Evolutionary conservation across 2,888 invertebrate genomes (phyloP).

Genomic region (Erebia epiphron): DNA sequence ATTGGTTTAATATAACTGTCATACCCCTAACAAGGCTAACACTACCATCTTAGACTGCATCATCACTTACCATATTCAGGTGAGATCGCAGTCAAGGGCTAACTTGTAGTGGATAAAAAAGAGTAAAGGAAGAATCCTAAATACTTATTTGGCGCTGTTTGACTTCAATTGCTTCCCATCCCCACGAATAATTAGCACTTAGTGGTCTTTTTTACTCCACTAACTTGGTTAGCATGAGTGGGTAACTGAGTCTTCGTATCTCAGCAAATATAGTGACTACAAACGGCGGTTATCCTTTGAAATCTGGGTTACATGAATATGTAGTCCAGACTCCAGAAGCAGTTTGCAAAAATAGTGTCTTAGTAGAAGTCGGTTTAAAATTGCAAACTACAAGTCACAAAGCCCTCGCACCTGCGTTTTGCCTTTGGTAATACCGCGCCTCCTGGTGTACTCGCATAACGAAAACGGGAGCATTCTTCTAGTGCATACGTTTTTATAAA

Average conservation of each 20-base stretch:
- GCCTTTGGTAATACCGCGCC: slow-evolving; percentile 39
- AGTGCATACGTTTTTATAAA: slow-evolving; percentile 30
- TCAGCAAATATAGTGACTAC: neutral
- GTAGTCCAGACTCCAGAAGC: neutral
- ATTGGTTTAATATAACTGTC: too few species aligned
- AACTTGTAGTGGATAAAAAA: too few species aligned
- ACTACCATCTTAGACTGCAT: too few species aligned
- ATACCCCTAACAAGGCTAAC: too few species aligned
- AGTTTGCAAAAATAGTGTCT: slow-evolving; percentile 17
- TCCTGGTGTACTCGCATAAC: slow-evolving; percentile 39
- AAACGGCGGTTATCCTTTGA: neutral
- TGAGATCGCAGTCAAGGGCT: too few species aligned
- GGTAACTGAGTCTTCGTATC: neutral
- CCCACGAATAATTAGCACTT: too few species aligned
- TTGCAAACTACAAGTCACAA: slow-evolving; percentile 39
- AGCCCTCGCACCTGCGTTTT: slow-evolving; percentile 37
- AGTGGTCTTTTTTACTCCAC: too few species aligned
- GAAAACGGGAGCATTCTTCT: slow-evolving; percentile 39
- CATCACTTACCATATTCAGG: too few species aligned
- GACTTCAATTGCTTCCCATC: too few species aligned
- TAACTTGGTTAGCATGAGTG: too few species aligned
- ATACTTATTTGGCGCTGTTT: too few species aligned
- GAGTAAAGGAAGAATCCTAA: too few species aligned
- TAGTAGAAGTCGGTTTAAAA: slow-evolving; percentile 31
- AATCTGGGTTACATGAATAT: slow-evolving; percentile 18